These are phyloP conservation scores for Microtus pennsylvanicus DNA, from an alignment of 2,113 vertebrate species.

Conservation along the genomic window DNA sequence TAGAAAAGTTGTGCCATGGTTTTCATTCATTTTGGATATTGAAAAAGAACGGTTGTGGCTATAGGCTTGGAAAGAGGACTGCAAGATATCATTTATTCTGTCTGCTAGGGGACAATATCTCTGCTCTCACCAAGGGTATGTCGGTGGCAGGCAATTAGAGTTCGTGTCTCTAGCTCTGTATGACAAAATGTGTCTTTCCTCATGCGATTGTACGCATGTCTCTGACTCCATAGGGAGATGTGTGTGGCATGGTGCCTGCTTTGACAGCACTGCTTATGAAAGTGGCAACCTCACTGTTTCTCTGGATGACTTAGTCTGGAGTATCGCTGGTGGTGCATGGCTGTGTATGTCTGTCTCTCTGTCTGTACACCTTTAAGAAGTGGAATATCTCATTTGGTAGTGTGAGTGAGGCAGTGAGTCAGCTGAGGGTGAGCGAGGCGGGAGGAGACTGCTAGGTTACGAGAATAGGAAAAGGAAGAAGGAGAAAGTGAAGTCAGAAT, in stretches of 20 bases:
- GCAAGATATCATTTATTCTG: slow-evolving; percentile 33
- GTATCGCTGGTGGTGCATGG: neutral
- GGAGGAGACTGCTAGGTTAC: slow-evolving; percentile 81
- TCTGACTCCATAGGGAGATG: slow-evolving; percentile 28
- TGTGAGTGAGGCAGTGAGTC: slow-evolving; percentile 83
- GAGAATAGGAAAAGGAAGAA: slow-evolving; percentile 78
- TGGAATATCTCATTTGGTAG: slow-evolving; percentile 82
- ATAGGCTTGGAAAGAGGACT: neutral
- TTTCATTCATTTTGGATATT: slow-evolving; percentile 46
- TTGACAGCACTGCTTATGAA: slow-evolving; percentile 18
- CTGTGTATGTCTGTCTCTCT: neutral
- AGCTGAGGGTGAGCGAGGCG: slow-evolving; percentile 82
- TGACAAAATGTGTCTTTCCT: slow-evolving; percentile 63
- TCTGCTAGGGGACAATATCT: neutral
- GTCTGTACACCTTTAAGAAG: slow-evolving; percentile 82
- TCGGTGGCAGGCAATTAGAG: slow-evolving; percentile 21
- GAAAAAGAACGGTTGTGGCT: neutral
- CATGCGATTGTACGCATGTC: slow-evolving; percentile 26
- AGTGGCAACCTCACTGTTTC: slow-evolving; percentile 16
- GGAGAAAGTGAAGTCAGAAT: slow-evolving; percentile 79
- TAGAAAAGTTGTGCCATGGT: slow-evolving; percentile 49
- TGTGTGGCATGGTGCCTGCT: neutral
- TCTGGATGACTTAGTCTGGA: slow-evolving; percentile 57
- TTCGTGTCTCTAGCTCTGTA: slow-evolving; percentile 8
- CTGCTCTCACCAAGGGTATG: neutral